phyloP scores from a whole-genome alignment of 2,888 invertebrate species.

The Nomada fabriciana region DNA sequence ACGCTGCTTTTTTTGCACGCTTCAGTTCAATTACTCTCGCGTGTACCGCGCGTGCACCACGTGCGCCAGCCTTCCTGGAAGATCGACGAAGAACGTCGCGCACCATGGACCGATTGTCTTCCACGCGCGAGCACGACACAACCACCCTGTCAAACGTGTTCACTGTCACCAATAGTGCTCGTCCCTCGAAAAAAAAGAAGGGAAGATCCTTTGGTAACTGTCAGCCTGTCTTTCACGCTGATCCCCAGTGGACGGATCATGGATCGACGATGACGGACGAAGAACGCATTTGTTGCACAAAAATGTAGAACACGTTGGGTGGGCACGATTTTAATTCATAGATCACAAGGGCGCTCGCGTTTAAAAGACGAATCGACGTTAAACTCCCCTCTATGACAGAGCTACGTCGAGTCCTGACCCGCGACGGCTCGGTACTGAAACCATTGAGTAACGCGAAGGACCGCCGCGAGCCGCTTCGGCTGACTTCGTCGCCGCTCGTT shows the following conservation, averaged over 20 bases:
- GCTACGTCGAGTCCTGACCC: conserved; percentile 81
- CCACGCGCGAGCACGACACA: neutral
- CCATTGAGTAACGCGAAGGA: conserved; percentile 78
- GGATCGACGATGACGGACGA: conserved; percentile 3
- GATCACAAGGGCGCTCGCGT: conserved; percentile 37
- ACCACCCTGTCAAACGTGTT: neutral
- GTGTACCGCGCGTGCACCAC: conserved; percentile 30
- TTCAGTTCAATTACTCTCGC: neutral
- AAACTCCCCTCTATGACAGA: conserved; percentile 32
- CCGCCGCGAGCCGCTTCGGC: conserved; percentile 75
- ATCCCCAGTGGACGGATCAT: conserved; percentile 16
- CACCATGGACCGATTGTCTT: conserved; percentile 1
- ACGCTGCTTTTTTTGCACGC: neutral
- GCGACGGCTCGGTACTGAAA: conserved; percentile 83
- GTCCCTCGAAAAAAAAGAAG: neutral
- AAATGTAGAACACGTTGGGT: neutral
- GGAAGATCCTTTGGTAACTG: neutral
- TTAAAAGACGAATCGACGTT: conserved; percentile 23
- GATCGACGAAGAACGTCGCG: neutral
- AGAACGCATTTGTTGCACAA: neutral
- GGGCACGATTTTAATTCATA: conserved; percentile 59
- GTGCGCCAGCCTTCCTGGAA: conserved; percentile 11
- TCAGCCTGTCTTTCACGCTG: neutral
- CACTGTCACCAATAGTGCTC: neutral
- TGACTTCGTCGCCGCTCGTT: conserved; percentile 66